These are phyloP conservation scores for Neoniphon sammara DNA, from an alignment of 2,797 vertebrate genomes.

Conservation along the genomic window DNA sequence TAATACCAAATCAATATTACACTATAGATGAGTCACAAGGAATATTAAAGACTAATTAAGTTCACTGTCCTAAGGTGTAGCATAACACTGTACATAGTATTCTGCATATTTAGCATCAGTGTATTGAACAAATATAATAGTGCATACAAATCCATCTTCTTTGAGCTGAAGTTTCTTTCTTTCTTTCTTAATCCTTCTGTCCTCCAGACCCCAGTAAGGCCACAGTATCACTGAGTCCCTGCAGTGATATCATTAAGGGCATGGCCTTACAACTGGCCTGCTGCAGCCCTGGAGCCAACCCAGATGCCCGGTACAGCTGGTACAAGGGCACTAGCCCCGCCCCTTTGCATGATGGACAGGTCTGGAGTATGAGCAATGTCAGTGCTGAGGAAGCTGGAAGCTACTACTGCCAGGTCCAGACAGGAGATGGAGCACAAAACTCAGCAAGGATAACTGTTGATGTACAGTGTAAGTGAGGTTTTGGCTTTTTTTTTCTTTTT, in stretches of 20 bases:
- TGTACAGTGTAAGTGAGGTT: slow-evolving; percentile 68
- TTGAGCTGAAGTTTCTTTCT: neutral
- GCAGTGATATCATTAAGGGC: slow-evolving; percentile 52
- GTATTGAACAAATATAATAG: neutral
- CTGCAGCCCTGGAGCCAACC: slow-evolving; percentile 44
- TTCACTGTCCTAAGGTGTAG: neutral
- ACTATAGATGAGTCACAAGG: too few relatives aligned
- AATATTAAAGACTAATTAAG: too few relatives aligned
- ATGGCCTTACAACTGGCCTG: slow-evolving; percentile 60
- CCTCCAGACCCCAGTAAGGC: slow-evolving; percentile 51
- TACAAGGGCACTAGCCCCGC: slow-evolving; percentile 38
- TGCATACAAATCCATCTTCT: neutral
- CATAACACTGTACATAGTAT: neutral
- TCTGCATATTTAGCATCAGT: neutral
- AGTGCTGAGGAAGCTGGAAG: slow-evolving; percentile 52
- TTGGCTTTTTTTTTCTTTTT: neutral
- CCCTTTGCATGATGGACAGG: slow-evolving; percentile 27
- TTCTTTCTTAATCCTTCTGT: neutral
- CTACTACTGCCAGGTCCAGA: slow-evolving; percentile 70
- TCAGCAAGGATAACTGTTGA: slow-evolving; percentile 54
- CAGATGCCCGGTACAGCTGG: slow-evolving; percentile 54
- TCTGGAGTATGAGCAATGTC: slow-evolving; percentile 55
- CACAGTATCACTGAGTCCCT: slow-evolving; percentile 41
- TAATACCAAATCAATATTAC: too few relatives aligned
- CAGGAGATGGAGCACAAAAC: slow-evolving; percentile 43